phyloP scores from a whole-genome alignment of 2,113 vertebrate genomes.

The Elaphurus davidianus region DNA sequence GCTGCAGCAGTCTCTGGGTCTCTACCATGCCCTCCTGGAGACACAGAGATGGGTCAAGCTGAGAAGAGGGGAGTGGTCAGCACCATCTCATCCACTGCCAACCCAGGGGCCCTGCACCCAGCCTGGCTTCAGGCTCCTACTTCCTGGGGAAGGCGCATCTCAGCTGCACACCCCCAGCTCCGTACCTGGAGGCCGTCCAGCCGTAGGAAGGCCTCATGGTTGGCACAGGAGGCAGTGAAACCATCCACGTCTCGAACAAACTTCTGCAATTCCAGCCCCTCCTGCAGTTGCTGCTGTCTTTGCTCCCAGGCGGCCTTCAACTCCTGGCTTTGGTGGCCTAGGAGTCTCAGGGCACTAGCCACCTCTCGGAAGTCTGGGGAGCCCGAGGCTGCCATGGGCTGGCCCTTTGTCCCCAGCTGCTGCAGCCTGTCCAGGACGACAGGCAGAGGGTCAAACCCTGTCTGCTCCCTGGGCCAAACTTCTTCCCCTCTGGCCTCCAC shows the following conservation, averaged over 20 bases:
- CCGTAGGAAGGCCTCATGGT: slow-evolving; percentile 85
- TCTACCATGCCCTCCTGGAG: slow-evolving; percentile 86
- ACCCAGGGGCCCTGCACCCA: neutral
- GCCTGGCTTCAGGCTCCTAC: neutral
- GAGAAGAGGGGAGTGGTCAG: neutral
- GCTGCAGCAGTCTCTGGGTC: slow-evolving; percentile 84
- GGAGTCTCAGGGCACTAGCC: slow-evolving; percentile 70
- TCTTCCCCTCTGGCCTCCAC: neutral
- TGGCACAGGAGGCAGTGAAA: slow-evolving; percentile 86
- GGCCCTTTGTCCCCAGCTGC: slow-evolving; percentile 77
- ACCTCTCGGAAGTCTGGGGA: slow-evolving; percentile 68
- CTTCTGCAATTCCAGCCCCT: slow-evolving; percentile 85
- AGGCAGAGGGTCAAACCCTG: neutral
- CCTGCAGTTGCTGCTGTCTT: slow-evolving; percentile 78
- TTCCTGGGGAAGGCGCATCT: neutral
- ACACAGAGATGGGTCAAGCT: slow-evolving; percentile 6
- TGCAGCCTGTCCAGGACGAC: slow-evolving; percentile 67
- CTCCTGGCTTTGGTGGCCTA: slow-evolving; percentile 76
- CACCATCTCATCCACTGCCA: neutral
- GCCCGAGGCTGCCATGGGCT: neutral
- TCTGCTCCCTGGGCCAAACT: neutral
- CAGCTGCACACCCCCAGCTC: neutral
- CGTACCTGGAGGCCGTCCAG: slow-evolving; percentile 87
- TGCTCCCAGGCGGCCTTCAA: slow-evolving; percentile 84
- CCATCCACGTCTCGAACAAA: slow-evolving; percentile 85